A percentile compares a stretch with the other conserved stretches of the same genome.
phyloP scores from a whole-genome alignment of 2,888 invertebrate genomes.

The Nemoura dubitans region DNA sequence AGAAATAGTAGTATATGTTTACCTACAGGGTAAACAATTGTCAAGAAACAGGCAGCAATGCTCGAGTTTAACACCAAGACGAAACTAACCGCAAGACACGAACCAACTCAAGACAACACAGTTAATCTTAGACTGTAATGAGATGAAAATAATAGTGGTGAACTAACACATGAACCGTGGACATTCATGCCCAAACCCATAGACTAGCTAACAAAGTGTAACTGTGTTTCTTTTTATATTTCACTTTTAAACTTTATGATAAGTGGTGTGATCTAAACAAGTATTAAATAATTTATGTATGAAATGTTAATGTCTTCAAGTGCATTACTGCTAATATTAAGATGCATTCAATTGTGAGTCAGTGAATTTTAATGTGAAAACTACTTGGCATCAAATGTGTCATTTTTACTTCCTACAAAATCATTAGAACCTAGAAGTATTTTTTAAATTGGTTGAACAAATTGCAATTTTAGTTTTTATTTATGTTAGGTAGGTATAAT shows the following conservation, averaged over 20 bases:
- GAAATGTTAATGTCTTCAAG: neutral
- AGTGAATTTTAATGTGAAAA: neutral
- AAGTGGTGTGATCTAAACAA: neutral
- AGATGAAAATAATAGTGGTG: neutral
- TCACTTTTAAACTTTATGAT: neutral
- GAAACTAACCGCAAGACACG: neutral
- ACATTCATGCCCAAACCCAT: neutral
- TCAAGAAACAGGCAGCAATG: neutral
- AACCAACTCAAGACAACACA: conserved; percentile 7
- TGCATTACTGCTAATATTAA: neutral
- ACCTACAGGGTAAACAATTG: neutral
- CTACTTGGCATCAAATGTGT: neutral
- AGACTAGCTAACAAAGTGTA: neutral
- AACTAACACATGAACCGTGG: neutral
- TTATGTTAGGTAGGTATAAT: too few relatives aligned
- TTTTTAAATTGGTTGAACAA: too few relatives aligned
- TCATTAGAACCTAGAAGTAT: too few relatives aligned
- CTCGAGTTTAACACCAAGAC: neutral
- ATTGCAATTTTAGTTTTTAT: too few relatives aligned
- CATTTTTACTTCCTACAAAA: neutral
- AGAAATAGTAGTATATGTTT: neutral
- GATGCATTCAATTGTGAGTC: neutral
- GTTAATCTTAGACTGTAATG: neutral
- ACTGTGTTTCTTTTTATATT: neutral
- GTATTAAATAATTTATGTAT: neutral